Percentiles rank a stretch among this genome's conserved stretches.
These are phyloP conservation scores for Aleiodes testaceus DNA, from an alignment of 2,888 invertebrate species.

Conservation along the genomic window DNA sequence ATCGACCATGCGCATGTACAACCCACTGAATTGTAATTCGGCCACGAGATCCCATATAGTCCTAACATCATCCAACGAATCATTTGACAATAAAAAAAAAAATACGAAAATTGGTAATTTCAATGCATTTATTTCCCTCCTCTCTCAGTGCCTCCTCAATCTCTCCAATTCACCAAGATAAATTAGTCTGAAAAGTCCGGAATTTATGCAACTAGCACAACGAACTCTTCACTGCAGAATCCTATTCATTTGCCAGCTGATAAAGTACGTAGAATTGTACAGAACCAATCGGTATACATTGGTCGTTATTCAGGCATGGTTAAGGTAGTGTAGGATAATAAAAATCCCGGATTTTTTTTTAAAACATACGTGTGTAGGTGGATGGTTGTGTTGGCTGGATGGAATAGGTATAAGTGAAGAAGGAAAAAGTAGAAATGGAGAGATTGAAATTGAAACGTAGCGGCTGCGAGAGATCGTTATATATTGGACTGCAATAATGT, in stretches of 20 bases:
- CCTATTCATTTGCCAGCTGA: constrained; percentile 19
- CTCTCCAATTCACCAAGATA: constrained; percentile 2
- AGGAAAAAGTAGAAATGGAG: constrained; percentile 42
- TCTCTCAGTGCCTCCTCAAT: constrained; percentile 7
- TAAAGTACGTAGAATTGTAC: constrained; percentile 27
- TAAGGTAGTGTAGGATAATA: constrained; percentile 36
- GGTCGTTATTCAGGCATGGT: constrained; percentile 22
- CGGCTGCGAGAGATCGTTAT: constrained; percentile 50
- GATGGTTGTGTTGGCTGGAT: neutral
- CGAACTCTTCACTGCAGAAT: constrained; percentile 16
- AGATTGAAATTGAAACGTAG: constrained; percentile 53
- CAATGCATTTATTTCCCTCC: constrained; percentile 42
- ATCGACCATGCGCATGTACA: constrained; percentile 16
- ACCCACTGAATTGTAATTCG: neutral
- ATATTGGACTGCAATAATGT: constrained; percentile 53
- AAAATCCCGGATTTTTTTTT: constrained; percentile 35
- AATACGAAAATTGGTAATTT: constrained; percentile 33
- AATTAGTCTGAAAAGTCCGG: constrained; percentile 36
- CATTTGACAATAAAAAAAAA: neutral
- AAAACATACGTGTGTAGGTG: neutral
- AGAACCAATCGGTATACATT: constrained; percentile 29
- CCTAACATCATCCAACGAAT: too few species aligned
- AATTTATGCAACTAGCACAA: constrained; percentile 43
- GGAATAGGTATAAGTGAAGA: constrained; percentile 38
- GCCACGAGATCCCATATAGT: neutral